Conservation (phyloP, 2,113 vertebrate genomes). For the Rhinichthys klamathensis region DNA sequence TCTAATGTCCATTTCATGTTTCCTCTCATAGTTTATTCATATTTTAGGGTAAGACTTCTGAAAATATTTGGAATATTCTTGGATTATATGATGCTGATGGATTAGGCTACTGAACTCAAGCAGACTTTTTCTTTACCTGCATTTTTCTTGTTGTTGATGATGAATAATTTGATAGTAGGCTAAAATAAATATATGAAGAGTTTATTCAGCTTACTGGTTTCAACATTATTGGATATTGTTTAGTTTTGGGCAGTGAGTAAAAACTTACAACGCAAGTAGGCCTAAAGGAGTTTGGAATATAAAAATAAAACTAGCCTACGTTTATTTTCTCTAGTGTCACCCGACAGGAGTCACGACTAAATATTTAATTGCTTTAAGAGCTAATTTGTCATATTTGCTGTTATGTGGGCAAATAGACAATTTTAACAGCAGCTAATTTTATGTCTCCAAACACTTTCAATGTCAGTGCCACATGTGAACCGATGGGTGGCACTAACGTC, state of each 20-base stretch:
- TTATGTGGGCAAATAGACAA: neutral
- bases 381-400: neutral
- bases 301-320: too few species aligned
- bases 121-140: neutral
- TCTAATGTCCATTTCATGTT: constrained; percentile 22
- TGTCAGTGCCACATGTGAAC: constrained; percentile 20
- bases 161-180: neutral
- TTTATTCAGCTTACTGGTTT: neutral
- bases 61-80: constrained; percentile 4
- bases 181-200: neutral
- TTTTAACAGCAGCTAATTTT: neutral
- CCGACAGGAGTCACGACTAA: too few species aligned
- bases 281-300: too few species aligned
- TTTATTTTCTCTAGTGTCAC: too few species aligned
- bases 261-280: too few species aligned
- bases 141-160: neutral
- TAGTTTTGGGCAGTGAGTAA: neutral
- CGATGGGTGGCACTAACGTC: constrained; percentile 49
- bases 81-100: constrained; percentile 4
- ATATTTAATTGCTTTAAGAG: neutral
- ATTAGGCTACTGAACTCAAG: neutral
- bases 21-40: constrained; percentile 12
- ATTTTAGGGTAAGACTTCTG: neutral
- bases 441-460: neutral
- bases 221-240: neutral